phyloP scores from a whole-genome alignment of 92 coral and sea anemone species.

The Chrysogorgia sp. region DNA sequence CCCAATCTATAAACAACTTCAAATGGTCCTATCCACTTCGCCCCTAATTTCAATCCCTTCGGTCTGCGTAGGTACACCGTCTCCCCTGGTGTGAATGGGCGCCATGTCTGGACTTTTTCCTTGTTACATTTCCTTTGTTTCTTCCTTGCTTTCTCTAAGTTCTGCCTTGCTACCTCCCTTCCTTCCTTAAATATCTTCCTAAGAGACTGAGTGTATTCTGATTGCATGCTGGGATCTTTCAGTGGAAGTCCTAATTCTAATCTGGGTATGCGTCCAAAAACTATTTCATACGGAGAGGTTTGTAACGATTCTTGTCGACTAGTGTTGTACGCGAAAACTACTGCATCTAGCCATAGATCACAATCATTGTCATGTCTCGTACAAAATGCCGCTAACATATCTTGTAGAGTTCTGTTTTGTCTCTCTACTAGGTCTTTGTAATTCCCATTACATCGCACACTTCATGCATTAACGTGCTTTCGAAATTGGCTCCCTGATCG shows the following conservation, averaged over 20 bases:
- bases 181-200: constrained; percentile 24
- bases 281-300: no score
- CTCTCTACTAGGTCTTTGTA: no score
- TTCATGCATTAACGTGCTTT: no score
- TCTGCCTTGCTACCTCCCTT: constrained; percentile 3
- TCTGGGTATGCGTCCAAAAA: no score
- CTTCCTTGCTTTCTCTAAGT: constrained; percentile 18
- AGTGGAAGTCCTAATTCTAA: constrained; percentile 30
- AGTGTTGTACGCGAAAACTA: no score
- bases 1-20: constrained; percentile 38
- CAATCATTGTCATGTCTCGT: no score
- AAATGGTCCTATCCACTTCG: constrained; percentile 59
- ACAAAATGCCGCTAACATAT: no score
- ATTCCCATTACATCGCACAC: no score
- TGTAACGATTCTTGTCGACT: no score
- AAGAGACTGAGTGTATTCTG: constrained; percentile 5
- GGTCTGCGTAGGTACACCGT: constrained; percentile 49
- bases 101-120: constrained; percentile 11
- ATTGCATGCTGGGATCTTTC: constrained; percentile 18
- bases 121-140: neutral
- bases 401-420: no score
- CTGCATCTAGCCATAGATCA: no score
- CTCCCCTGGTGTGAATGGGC: constrained; percentile 38
- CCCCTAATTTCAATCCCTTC: constrained; percentile 58
- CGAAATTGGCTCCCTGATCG: no score